These are phyloP conservation scores for Perca fluviatilis DNA, from an alignment of 2,113 vertebrate species.

Conservation along the genomic window DNA sequence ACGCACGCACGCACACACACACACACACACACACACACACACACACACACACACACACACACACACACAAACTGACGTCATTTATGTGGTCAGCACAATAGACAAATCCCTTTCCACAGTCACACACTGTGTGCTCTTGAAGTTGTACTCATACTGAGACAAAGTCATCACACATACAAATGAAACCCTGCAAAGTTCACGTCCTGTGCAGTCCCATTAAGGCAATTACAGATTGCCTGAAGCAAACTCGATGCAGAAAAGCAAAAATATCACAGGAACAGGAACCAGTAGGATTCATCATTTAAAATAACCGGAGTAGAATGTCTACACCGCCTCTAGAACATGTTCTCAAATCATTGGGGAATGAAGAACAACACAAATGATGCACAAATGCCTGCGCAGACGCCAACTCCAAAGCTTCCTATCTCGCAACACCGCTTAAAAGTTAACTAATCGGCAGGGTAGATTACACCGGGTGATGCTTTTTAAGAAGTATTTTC, in stretches of 20 bases:
- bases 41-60: too few relatives aligned
- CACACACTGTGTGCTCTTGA: not conserved
- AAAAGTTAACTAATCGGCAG: too few relatives aligned
- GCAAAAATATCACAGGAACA: slow-evolving; percentile 26
- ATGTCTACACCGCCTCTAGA: slow-evolving; percentile 48
- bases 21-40: too few relatives aligned
- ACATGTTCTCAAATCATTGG: slow-evolving; percentile 31
- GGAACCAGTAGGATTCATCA: slow-evolving; percentile 32
- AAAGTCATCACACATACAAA: slow-evolving; percentile 45
- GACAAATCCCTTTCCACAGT: not conserved
- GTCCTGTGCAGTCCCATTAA: slow-evolving; percentile 18
- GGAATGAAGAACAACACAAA: slow-evolving; percentile 48
- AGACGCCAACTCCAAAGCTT: slow-evolving; percentile 3
- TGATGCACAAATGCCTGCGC: slow-evolving; percentile 11
- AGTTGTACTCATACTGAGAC: not conserved
- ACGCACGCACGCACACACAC: too few relatives aligned
- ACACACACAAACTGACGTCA: not conserved
- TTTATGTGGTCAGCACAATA: not conserved
- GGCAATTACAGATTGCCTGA: slow-evolving; percentile 6
- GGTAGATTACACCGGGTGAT: too few relatives aligned
- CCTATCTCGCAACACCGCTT: too few relatives aligned
- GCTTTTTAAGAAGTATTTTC: too few relatives aligned
- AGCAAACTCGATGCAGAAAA: slow-evolving; percentile 34
- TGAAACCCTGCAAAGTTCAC: slow-evolving; percentile 25
- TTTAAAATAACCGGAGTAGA: slow-evolving; percentile 52